Percentiles rank a stretch among this genome's conserved stretches.
These are phyloP conservation scores for Microtus californicus DNA, from an alignment of 2,797 vertebrate genomes.

Conservation along the genomic window DNA sequence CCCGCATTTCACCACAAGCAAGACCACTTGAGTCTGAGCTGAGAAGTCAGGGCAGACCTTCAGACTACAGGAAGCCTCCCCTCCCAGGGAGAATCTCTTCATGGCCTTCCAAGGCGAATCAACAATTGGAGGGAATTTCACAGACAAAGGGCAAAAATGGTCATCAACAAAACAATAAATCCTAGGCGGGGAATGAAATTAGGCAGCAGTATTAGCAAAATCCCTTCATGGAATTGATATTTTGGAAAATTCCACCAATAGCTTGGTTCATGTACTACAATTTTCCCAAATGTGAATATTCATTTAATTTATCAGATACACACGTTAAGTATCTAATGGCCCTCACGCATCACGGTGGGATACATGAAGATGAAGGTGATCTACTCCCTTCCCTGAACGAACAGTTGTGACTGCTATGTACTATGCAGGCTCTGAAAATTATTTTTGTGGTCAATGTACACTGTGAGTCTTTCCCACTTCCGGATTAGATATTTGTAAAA, in stretches of 20 bases:
- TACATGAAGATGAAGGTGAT: not conserved
- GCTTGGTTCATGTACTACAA: not conserved
- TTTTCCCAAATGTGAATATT: not conserved
- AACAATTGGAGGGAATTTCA: not conserved
- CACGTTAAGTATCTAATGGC: fast-evolving
- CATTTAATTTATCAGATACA: not conserved
- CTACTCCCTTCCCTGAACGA: not conserved
- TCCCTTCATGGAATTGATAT: not conserved
- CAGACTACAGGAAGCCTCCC: not conserved
- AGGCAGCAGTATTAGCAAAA: not conserved
- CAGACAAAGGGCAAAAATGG: not conserved
- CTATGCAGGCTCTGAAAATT: not conserved
- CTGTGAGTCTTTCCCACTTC: not conserved
- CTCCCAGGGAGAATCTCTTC: not conserved
- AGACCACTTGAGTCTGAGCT: not conserved
- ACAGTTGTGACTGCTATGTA: fast-evolving
- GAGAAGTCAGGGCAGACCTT: not conserved
- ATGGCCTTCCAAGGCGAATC: not conserved
- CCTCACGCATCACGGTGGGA: too few relatives aligned
- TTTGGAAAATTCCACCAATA: slow-evolving; percentile 28
- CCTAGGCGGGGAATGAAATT: not conserved
- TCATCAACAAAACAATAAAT: not conserved
- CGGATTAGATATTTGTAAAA: not conserved
- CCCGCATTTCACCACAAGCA: not conserved
- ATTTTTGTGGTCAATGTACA: not conserved